Conservation (phyloP, 1,140 invertebrate species). For the Pristionchus pacificus region DNA sequence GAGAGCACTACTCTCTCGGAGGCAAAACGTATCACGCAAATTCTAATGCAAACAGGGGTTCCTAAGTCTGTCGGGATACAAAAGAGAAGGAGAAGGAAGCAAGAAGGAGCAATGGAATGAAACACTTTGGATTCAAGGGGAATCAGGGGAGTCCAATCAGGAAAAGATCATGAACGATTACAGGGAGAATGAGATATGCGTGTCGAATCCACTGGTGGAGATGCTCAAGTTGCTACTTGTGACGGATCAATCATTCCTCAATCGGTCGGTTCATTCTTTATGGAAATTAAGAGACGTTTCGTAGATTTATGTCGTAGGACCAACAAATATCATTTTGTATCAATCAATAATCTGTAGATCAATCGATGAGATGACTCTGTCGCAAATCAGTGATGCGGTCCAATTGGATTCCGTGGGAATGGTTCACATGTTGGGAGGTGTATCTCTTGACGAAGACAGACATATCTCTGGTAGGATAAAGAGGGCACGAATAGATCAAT, state of each 20-base stretch:
- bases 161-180: constrained; percentile 25
- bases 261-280: constrained; percentile 19
- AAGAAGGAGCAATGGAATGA: constrained; percentile 5
- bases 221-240: constrained; percentile 48
- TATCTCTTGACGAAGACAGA: constrained; percentile 43
- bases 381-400: constrained; percentile 41
- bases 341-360: constrained; percentile 23
- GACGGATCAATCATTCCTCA: constrained; percentile 42
- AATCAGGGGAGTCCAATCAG: too few species aligned
- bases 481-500: background rate
- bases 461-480: constrained; percentile 31
- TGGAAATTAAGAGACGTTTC: too few species aligned
- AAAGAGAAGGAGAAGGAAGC: background rate
- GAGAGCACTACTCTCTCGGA: too few species aligned
- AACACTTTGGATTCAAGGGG: too few species aligned
- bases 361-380: constrained; percentile 43
- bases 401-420: constrained; percentile 42
- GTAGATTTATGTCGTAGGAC: too few species aligned
- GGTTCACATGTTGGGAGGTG: constrained; percentile 45
- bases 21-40: too few species aligned
- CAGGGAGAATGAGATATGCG: constrained; percentile 47
- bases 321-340: too few species aligned
- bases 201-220: constrained; percentile 52
- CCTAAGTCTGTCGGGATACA: too few species aligned
- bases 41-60: too few species aligned